Base-by-base conservation (phyloP, 2,888 invertebrate genomes). In the Melanchra persicariae region DNA sequence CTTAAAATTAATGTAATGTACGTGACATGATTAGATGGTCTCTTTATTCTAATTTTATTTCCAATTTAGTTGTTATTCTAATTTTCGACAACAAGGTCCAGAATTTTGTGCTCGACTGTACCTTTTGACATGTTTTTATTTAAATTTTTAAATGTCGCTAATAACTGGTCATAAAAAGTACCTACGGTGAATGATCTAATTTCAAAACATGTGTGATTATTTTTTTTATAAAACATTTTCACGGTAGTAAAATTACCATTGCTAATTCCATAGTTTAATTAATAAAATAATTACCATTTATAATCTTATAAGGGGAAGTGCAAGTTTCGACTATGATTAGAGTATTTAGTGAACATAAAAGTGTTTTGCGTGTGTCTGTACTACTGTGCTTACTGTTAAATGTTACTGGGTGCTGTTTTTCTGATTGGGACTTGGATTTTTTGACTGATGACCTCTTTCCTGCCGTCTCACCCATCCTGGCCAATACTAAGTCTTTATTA, bases 381-480 rank as follows among this genome's bases (percentile, higher is more conserved):
- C 77, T 90, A 71, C 79, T 89, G 70, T 85, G 84, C 84, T 82
- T 87, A 26, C 81, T 90, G 51, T 68, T 91, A 66, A 87, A 85
- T 74, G 91, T 87, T 4, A 87, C 87, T 80, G 91, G 89, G 9
- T 93, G 92, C 79, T 90, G 90, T 71, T 88, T 91, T n/a, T 85
- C 87, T 19, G 93, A 90, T 5, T 93, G 91, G 93, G 94, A 94
- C 49, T 90, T 90, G 93, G 94, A 94, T 43, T 91, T 90, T 58
- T 82, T 94, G 54, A 87, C 90, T 10, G 93, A 93, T 15, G 93
- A 94, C 57, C 69, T 94, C 34, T 81, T 93, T 9, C 80, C 91
- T 8, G 89, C 91, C 9, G 77, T 93, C 26, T 93, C 93, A 55
- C 95, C 95, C 0, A 75, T 93, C n/a, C 78, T 94, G 61, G 88